These are phyloP conservation scores for Luehdorfia chinensis DNA, from an alignment of 1,140 invertebrate species.

Conservation along the genomic window DNA sequence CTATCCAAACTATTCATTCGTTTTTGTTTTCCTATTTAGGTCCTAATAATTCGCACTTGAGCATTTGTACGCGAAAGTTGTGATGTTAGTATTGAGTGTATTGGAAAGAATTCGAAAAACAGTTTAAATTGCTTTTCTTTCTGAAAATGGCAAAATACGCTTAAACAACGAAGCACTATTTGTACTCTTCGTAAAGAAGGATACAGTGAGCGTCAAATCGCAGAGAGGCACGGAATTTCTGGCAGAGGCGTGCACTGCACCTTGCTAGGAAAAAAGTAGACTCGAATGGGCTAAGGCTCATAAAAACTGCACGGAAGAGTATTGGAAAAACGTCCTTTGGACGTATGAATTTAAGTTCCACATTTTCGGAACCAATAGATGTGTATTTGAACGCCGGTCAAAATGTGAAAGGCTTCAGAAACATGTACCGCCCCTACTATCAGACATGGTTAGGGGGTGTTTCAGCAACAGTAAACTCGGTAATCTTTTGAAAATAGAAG, in stretches of 20 bases:
- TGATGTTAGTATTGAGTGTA: background rate
- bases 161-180: conserved; percentile 6
- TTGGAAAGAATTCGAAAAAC: background rate
- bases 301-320: conserved; percentile 11
- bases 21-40: no score
- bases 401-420: background rate
- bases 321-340: conserved; percentile 15
- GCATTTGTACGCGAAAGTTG: no score
- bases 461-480: conserved; percentile 5
- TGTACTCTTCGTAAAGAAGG: conserved; percentile 1
- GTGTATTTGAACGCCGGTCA: conserved; percentile 4
- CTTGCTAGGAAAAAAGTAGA: conserved; percentile 13
- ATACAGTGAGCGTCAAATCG: conserved; percentile 11
- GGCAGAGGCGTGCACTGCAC: conserved; percentile 11
- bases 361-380: conserved; percentile 9
- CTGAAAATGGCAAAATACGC: conserved; percentile 7
- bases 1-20: no score
- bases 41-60: no score
- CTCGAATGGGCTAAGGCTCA: conserved; percentile 14
- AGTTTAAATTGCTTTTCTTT: background rate
- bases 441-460: conserved; percentile 9
- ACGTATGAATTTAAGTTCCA: conserved; percentile 16
- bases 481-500: conserved; percentile 5
- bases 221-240: conserved; percentile 10
- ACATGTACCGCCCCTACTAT: background rate